These are phyloP conservation scores for Laupala kohalensis DNA, from an alignment of 1,140 invertebrate genomes.

Conservation along the genomic window DNA sequence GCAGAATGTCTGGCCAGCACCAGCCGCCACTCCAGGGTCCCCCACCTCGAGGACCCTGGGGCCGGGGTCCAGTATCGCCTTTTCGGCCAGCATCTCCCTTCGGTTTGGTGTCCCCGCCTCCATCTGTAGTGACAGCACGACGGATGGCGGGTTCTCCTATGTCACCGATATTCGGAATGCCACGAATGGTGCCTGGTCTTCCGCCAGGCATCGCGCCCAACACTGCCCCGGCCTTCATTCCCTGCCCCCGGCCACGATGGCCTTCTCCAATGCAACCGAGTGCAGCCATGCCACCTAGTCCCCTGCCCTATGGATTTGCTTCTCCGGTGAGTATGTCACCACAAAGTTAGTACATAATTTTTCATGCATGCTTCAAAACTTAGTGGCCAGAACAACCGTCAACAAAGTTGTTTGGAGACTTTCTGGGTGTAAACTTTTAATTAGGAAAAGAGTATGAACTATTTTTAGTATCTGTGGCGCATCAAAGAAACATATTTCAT, in stretches of 20 bases:
- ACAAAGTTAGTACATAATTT: too few species aligned
- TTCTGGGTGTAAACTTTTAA: too few species aligned
- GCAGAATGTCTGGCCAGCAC: constrained; percentile 7
- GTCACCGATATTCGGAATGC: constrained; percentile 29
- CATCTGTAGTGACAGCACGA: constrained; percentile 18
- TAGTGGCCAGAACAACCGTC: too few species aligned
- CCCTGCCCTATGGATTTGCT: constrained; percentile 25
- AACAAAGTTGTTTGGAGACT: too few species aligned
- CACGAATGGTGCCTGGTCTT: constrained; percentile 28
- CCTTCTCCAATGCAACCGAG: constrained; percentile 32
- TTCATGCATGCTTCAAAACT: too few species aligned
- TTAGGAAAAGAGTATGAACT: too few species aligned
- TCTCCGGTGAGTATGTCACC: not conserved
- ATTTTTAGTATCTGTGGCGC: too few species aligned
- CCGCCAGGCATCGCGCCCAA: constrained; percentile 27
- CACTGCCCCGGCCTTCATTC: constrained; percentile 31
- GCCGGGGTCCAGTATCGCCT: constrained; percentile 16
- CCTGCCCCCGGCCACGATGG: constrained; percentile 50
- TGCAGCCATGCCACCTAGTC: constrained; percentile 28
- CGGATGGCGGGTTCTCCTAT: constrained; percentile 3
- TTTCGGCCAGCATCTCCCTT: constrained; percentile 17
- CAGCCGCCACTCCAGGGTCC: not conserved
- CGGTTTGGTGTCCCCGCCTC: constrained; percentile 17
- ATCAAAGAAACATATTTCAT: too few species aligned
- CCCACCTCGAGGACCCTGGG: constrained; percentile 13